phyloP scores from a whole-genome alignment of 2,797 vertebrate genomes.

The Melanotaenia trifasciata region DNA sequence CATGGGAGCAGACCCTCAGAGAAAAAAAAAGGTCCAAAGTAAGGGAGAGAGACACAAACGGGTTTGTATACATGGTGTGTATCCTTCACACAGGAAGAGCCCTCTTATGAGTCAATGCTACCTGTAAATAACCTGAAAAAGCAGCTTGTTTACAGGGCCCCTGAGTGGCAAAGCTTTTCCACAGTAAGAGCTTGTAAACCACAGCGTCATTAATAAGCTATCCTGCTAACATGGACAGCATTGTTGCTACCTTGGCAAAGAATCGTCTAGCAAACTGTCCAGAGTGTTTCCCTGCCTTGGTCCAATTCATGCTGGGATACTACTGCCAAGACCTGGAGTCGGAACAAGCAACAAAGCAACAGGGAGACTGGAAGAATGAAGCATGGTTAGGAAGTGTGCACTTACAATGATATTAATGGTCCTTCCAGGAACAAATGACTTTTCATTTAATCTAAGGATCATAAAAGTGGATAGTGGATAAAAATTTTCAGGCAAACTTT shows the following conservation, averaged over 20 bases:
- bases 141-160: constrained; percentile 66
- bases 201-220: constrained; percentile 39
- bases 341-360: background rate
- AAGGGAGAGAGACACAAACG: constrained; percentile 18
- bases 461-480: background rate
- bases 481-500: background rate
- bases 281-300: constrained; percentile 32
- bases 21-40: constrained; percentile 25
- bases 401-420: constrained; percentile 12
- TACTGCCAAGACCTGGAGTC: background rate
- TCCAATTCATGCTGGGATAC: constrained; percentile 35
- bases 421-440: constrained; percentile 38
- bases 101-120: constrained; percentile 74
- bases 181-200: constrained; percentile 57
- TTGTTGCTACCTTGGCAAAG: constrained; percentile 44
- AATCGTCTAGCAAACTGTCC: constrained; percentile 25
- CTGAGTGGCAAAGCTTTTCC: constrained; percentile 61
- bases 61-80: constrained; percentile 17
- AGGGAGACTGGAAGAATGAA: constrained; percentile 10
- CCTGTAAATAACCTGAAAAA: constrained; percentile 73
- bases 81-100: constrained; percentile 70
- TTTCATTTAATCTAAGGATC: constrained; percentile 4
- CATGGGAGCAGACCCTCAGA: constrained; percentile 38
- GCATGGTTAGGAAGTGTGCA: constrained; percentile 26
- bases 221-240: constrained; percentile 41